These are phyloP conservation scores for Habroteleia sp. DNA, from an alignment of 2,888 invertebrate genomes.

Conservation along the genomic window DNA sequence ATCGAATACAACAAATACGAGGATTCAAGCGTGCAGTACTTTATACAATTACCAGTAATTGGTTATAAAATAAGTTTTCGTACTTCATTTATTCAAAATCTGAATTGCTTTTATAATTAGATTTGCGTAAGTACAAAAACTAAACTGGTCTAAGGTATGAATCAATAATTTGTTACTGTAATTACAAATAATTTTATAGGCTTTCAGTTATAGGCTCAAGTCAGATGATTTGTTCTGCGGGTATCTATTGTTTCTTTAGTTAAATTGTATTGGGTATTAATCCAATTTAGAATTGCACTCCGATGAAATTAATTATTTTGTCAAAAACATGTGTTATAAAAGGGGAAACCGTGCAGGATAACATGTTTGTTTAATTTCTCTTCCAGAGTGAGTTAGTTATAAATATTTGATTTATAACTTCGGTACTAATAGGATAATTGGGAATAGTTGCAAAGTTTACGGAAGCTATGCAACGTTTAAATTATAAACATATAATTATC, in stretches of 20 bases:
- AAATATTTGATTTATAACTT: background rate
- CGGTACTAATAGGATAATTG: background rate
- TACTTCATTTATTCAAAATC: too few species aligned
- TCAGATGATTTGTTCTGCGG: constrained; percentile 23
- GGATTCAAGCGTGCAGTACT: constrained; percentile 70
- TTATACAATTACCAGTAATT: constrained; percentile 29
- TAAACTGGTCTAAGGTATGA: background rate
- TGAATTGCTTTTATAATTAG: background rate
- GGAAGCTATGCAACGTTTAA: too few species aligned
- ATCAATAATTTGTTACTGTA: constrained; percentile 8
- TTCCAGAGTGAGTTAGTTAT: background rate
- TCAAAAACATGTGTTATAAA: background rate
- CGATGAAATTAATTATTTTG: background rate
- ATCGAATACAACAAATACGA: constrained; percentile 62
- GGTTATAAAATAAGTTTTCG: constrained; percentile 9
- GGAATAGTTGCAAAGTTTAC: background rate
- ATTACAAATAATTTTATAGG: background rate
- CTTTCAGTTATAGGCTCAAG: constrained; percentile 33
- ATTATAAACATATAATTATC: too few species aligned
- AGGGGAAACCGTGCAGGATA: background rate
- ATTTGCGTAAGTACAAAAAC: background rate
- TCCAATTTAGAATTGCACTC: constrained; percentile 1
- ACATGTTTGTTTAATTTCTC: background rate
- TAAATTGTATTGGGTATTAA: constrained; percentile 1
- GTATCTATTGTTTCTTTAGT: background rate